A percentile compares a stretch with the other conserved stretches of the same genome.
phyloP scores from a whole-genome alignment of 2,888 invertebrate genomes.

The Pterostichus niger region DNA sequence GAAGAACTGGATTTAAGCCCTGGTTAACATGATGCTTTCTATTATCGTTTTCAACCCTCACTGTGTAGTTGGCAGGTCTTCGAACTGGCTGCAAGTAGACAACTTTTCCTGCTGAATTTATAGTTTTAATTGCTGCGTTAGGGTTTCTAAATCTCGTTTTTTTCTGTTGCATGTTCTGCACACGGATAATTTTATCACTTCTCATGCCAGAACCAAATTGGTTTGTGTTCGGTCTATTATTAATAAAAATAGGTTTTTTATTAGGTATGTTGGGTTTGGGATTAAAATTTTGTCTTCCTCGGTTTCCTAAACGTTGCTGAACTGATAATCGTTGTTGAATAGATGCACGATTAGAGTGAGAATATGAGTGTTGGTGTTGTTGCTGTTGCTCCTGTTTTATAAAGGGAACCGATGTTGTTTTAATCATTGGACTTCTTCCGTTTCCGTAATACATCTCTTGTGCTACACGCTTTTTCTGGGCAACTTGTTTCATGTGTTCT shows the following conservation, averaged over 20 bases:
- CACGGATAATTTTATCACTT: conserved; percentile 52
- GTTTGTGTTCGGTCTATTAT: conserved; percentile 27
- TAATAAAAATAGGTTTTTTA: conserved; percentile 43
- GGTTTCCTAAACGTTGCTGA: conserved; percentile 54
- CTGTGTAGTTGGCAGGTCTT: conserved; percentile 52
- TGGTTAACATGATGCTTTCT: conserved; percentile 46
- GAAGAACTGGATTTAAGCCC: conserved; percentile 50
- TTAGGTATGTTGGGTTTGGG: background rate
- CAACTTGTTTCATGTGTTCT: conserved; percentile 50
- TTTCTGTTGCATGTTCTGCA: conserved; percentile 49
- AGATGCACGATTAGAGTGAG: background rate
- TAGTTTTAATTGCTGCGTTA: conserved; percentile 40
- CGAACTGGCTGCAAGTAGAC: conserved; percentile 34
- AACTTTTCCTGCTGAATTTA: conserved; percentile 46
- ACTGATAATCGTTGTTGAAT: conserved; percentile 44
- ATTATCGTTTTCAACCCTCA: conserved; percentile 55
- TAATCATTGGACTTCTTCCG: conserved; percentile 52
- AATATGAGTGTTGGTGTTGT: background rate
- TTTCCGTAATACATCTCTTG: conserved; percentile 55
- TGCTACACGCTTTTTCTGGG: conserved; percentile 55
- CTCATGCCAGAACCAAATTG: conserved; percentile 16
- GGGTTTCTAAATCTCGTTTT: conserved; percentile 25
- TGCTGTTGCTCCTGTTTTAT: conserved; percentile 50
- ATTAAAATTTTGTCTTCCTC: background rate
- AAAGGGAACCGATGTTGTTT: conserved; percentile 38